Conservation (phyloP, 2,888 invertebrate species). For the Eurytoma adleriae region DNA sequence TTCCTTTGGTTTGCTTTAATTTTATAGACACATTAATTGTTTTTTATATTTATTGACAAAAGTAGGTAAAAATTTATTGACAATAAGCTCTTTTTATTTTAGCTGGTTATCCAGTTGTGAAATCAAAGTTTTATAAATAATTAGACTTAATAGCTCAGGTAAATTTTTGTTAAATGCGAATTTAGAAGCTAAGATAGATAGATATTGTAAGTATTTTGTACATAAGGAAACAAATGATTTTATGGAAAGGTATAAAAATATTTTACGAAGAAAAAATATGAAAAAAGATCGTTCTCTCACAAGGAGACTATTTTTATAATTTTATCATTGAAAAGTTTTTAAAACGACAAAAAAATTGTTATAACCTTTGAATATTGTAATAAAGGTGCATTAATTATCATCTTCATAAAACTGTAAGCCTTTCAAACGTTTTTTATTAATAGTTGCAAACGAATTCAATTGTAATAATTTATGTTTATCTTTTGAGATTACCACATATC, state of each 20-base stretch:
- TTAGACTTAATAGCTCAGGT: slow-evolving; percentile 14
- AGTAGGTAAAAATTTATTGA: slow-evolving; percentile 1
- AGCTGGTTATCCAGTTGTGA: background rate
- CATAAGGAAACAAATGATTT: slow-evolving; percentile 16
- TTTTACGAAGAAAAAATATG: background rate
- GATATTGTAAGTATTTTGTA: slow-evolving; percentile 17
- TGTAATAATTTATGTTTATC: background rate
- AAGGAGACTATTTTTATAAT: slow-evolving; percentile 14
- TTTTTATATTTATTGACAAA: slow-evolving; percentile 42
- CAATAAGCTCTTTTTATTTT: background rate
- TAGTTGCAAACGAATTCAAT: background rate
- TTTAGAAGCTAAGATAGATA: background rate
- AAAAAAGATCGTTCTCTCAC: background rate
- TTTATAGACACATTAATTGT: slow-evolving; percentile 22
- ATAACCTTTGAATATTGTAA: background rate
- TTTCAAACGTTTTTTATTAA: background rate
- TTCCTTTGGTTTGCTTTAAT: slow-evolving; percentile 27
- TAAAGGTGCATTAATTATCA: background rate
- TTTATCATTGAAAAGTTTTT: background rate
- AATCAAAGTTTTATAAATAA: slow-evolving; percentile 27
- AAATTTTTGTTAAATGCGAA: slow-evolving; percentile 14
- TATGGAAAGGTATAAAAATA: background rate
- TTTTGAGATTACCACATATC: background rate
- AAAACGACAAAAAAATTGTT: no score
- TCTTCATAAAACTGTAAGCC: background rate